Conservation (phyloP, 1,140 invertebrate genomes). For the Drosophila tristis region DNA sequence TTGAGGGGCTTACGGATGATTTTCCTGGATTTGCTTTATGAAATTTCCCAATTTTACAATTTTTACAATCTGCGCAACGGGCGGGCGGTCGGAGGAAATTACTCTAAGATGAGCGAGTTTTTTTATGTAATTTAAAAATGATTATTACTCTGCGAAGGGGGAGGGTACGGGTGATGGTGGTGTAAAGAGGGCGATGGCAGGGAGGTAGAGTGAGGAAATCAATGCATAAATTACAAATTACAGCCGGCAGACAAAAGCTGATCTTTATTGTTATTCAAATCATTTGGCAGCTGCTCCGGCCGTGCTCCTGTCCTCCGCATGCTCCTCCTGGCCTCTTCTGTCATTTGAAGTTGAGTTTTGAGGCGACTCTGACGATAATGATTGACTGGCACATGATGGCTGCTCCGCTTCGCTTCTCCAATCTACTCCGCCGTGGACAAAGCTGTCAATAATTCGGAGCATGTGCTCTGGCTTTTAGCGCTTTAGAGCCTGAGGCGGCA, state of each 20-base stretch:
- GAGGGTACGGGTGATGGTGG: not conserved
- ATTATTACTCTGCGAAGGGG: slow-evolving; percentile 59
- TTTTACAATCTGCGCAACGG: slow-evolving; percentile 71
- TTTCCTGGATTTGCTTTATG: slow-evolving; percentile 60
- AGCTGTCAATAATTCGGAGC: slow-evolving; percentile 78
- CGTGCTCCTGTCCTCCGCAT: slow-evolving; percentile 13
- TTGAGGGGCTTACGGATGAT: slow-evolving; percentile 69
- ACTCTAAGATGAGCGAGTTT: slow-evolving; percentile 33
- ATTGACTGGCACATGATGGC: slow-evolving; percentile 62
- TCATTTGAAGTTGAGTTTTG: slow-evolving; percentile 39
- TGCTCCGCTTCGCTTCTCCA: slow-evolving; percentile 8
- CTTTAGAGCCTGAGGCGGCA: slow-evolving; percentile 36
- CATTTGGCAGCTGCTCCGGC: slow-evolving; percentile 53
- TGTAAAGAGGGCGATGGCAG: not conserved
- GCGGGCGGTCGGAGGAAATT: slow-evolving; percentile 62
- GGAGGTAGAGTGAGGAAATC: slow-evolving; percentile 36
- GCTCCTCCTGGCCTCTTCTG: not conserved
- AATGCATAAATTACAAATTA: slow-evolving; percentile 79
- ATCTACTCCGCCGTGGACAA: slow-evolving; percentile 10
- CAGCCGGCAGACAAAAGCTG: slow-evolving; percentile 56
- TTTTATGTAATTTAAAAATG: slow-evolving; percentile 75
- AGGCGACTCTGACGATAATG: slow-evolving; percentile 59
- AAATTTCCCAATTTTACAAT: slow-evolving; percentile 61
- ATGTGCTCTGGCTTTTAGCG: slow-evolving; percentile 63
- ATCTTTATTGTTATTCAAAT: slow-evolving; percentile 83